phyloP scores from a whole-genome alignment of 2,797 vertebrate species.

The Oryzias sinensis region DNA sequence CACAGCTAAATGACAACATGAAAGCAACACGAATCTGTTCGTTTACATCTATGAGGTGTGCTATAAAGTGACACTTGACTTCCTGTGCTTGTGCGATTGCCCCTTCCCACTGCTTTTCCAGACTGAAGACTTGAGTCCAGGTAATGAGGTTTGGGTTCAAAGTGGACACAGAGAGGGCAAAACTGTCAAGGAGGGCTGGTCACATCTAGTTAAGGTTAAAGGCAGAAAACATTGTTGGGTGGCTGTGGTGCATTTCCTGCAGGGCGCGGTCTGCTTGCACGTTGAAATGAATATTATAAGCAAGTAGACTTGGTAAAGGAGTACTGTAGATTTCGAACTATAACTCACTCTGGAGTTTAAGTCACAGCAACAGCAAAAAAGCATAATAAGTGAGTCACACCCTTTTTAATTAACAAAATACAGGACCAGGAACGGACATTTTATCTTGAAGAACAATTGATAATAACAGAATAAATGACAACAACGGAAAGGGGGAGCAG shows the following conservation, averaged over 20 bases:
- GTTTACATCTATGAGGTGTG: conserved; percentile 8
- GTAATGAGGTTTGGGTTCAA: conserved; percentile 55
- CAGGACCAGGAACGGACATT: too few relatives aligned
- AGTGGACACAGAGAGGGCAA: conserved; percentile 14
- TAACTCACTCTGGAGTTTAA: too few relatives aligned
- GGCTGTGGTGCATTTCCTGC: conserved; percentile 1
- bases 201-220: conserved; percentile 66
- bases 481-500: too few relatives aligned
- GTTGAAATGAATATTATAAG: conserved; percentile 50
- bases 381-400: too few relatives aligned
- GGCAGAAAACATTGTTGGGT: conserved; percentile 50
- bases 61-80: conserved; percentile 49
- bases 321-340: too few relatives aligned
- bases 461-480: too few relatives aligned
- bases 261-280: conserved; percentile 18
- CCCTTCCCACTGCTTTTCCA: conserved; percentile 5
- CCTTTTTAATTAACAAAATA: too few relatives aligned
- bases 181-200: conserved; percentile 39
- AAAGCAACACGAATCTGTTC: conserved; percentile 15
- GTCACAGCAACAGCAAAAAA: too few relatives aligned
- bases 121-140: conserved; percentile 25
- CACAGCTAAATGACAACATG: too few relatives aligned
- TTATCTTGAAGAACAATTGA: too few relatives aligned
- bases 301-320: conserved; percentile 3
- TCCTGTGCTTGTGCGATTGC: conserved; percentile 39